phyloP scores from a whole-genome alignment of 2,113 vertebrate species.

The Pan paniscus region DNA sequence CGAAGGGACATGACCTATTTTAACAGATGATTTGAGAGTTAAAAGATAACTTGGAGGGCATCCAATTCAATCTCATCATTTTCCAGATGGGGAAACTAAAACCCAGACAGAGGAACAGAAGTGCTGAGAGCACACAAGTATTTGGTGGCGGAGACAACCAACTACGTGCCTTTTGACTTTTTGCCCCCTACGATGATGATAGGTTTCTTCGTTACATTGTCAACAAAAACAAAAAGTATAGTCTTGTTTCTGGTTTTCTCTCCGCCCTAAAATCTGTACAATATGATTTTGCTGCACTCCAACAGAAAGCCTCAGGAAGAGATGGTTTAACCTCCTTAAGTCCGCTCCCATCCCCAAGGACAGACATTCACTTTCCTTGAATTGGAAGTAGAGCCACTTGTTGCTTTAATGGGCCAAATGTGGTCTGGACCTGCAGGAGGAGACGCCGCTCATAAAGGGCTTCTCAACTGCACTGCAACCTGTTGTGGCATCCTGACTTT shows the following conservation, averaged over 20 bases:
- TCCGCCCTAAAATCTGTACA: background rate
- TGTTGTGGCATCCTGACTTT: background rate
- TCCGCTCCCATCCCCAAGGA: background rate
- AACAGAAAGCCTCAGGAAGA: background rate
- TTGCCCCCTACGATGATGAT: background rate
- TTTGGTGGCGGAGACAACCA: background rate
- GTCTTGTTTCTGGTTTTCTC: background rate
- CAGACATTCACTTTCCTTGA: background rate
- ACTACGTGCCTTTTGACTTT: background rate
- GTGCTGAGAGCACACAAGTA: background rate
- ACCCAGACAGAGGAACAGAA: background rate
- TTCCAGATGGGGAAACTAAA: conserved; percentile 39
- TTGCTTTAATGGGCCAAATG: conserved; percentile 34
- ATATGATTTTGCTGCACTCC: background rate
- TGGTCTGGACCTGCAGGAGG: background rate
- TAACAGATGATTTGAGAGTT: conserved; percentile 33
- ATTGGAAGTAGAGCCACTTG: conserved; percentile 32
- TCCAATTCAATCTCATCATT: conserved; percentile 26
- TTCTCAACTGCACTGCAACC: background rate
- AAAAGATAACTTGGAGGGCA: background rate
- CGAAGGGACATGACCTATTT: conserved; percentile 56
- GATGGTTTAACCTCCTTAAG: background rate
- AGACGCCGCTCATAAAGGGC: background rate
- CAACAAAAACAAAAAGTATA: background rate
- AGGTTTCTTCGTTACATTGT: background rate